A percentile compares a stretch with the other conserved stretches of the same genome.
Evolutionary conservation across 2,888 invertebrate species (phyloP).

Genomic region (Amiota communis): DNA sequence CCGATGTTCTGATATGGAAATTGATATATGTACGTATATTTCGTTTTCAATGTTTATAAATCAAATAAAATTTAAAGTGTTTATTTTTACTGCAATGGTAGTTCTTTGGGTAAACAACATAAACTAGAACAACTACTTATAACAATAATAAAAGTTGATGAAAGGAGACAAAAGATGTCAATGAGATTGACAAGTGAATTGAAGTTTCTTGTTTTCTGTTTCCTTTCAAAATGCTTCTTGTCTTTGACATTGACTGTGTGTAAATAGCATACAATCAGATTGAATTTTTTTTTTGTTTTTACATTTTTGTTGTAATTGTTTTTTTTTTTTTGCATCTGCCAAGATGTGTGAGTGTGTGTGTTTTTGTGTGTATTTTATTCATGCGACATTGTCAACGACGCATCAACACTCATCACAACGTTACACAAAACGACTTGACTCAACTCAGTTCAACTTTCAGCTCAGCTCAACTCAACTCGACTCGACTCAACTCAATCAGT

Average conservation of each 20-base stretch:
- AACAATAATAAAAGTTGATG: neutral
- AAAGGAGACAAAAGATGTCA: slow-evolving; percentile 12
- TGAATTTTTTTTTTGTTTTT: neutral
- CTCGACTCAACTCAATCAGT: slow-evolving; percentile 65
- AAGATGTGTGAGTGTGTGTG: neutral
- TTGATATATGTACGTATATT: too few relatives aligned
- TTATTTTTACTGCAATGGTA: slow-evolving; percentile 5
- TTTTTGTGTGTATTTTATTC: slow-evolving; percentile 20
- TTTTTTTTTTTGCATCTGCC: slow-evolving; percentile 1
- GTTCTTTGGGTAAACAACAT: slow-evolving; percentile 8
- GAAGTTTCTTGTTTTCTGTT: neutral
- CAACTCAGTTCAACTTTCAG: slow-evolving; percentile 54
- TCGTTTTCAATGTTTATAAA: too few relatives aligned
- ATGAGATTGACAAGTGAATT: slow-evolving; percentile 7
- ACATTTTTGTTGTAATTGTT: neutral
- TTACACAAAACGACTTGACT: slow-evolving; percentile 50
- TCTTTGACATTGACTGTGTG: slow-evolving; percentile 24
- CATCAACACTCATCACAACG: slow-evolving; percentile 64
- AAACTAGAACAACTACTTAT: neutral
- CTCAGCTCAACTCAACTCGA: slow-evolving; percentile 45
- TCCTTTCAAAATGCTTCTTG: slow-evolving; percentile 12
- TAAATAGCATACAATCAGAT: neutral
- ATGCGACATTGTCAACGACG: slow-evolving; percentile 58
- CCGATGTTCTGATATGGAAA: too few relatives aligned
- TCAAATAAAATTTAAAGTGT: neutral